Base-by-base conservation (phyloP, 2,888 invertebrate species). In the Abscondita cerata region DNA sequence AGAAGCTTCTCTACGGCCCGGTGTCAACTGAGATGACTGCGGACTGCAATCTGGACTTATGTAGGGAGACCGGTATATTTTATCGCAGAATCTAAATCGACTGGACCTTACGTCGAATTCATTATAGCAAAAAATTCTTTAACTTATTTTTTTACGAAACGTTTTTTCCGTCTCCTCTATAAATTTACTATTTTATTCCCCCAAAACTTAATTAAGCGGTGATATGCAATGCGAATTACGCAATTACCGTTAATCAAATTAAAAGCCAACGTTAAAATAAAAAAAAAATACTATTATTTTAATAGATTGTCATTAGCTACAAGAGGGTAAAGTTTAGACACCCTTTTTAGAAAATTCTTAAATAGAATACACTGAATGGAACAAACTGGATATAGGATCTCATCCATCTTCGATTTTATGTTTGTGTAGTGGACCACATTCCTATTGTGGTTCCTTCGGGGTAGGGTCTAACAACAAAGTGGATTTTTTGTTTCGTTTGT, bases 371-470 rank as follows among this genome's bases (percentile, higher is more conserved):
- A 53, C 41, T 56, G 64, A 68, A 69, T 70, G 65, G 68, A 67
- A 68, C 70, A 71, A 59, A 59, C 63, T 59, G 66, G 71, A 72
- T 73, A 70, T 70, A 69, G 71, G 72, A 72, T 71, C 77, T 73
- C 76, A 77, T 77, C 76, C 76, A 77, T 77, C 77, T 78, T 76
- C 62, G 70, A 73, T 75, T 76, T 77, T 77, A 75, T 78, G 73
- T 78, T 78, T 78, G 78, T 78, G 76, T 77, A 78, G 76, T 76
- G 78, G 77, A 77, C 78, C 78, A 77, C 76, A 76, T 75, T 67
- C 73, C 75, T 72, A 69, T 78, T 78, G 76, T 78, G 67, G 64
- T 64, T 64, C 59, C 54, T 67, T 61, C 59, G 54, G 59, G 66
- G 68, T 51, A 61, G 64, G 66, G 55, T 48, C 46, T 46, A 52